Base-by-base conservation (phyloP, 2,113 vertebrate genomes). In the Psammodynastes pulverulentus region DNA sequence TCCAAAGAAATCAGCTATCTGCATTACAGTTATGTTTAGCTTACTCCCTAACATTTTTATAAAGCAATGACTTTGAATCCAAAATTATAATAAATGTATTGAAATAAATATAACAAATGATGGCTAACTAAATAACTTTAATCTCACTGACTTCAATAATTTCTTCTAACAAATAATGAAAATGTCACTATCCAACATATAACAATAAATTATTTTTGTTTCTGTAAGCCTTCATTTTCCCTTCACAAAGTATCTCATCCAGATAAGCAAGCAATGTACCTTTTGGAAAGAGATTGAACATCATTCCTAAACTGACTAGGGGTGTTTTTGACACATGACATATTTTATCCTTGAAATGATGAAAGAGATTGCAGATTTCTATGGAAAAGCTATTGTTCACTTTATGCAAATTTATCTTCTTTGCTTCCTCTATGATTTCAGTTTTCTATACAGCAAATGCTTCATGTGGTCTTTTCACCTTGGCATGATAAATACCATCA, bases 301-400 rank as follows among this genome's bases (percentile, higher is more conserved):
- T 51, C 87, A 89, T 92, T 84, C 43, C 91, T 89, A 52, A 85
- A 49, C 67, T 92, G 6, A 26, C 43, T 58, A 43, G 54, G 53
- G 43, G 34, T 39, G 19, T 72, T 85, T 89, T 54, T 92, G 72
- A 72, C 67, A 92, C 67, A 85, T 89, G 87, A 92, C 72, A 92
- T 53, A 89, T 92, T 84, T 89, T 89, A 92, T 92, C 91, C 91
- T 92, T 92, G 87, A 89, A 58, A 89, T 92, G 87, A 92, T 92
- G 67, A 72, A 92, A n/a, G 91, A 92, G 91, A 89, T 89, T 92
- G 91, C 67, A 89, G 84, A 92, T 92, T 56, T 92, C 45, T 19
- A 49, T 84, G 34, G 91, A 92, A 87, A 92, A 85, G 91, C 91
- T 85, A 92, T 92, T 92, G 91, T 89, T 92, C 91, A 92, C 67